Conservation (phyloP, 1,140 invertebrate species). For the Lasioglossum baleicum region DNA sequence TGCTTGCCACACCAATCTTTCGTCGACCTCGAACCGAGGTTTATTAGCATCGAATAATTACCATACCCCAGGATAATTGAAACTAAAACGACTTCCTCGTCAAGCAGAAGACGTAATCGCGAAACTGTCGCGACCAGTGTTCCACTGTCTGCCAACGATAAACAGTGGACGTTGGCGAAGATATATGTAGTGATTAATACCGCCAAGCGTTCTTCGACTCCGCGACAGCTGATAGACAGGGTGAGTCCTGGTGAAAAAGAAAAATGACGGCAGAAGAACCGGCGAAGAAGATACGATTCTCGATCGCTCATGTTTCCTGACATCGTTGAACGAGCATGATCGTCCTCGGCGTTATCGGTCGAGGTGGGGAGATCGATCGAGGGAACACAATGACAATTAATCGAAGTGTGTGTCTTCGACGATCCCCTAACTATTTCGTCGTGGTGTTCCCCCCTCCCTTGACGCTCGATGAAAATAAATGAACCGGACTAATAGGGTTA, state of each 20-base stretch:
- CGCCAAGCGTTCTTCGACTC: not conserved
- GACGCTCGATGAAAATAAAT: conserved; percentile 53
- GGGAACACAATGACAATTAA: conserved; percentile 54
- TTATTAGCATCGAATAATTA: not conserved
- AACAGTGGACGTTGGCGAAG: not conserved
- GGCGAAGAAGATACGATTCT: not conserved
- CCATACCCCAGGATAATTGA: not conserved
- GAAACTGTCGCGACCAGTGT: conserved; percentile 25
- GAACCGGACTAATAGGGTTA: conserved; percentile 46
- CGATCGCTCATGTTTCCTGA: conserved; percentile 41
- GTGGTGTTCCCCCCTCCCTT: not conserved
- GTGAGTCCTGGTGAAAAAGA: not conserved
- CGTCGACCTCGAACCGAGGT: not conserved
- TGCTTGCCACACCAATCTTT: no score
- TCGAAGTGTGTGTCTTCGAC: conserved; percentile 38
- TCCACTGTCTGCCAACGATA: conserved; percentile 20
- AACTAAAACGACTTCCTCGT: not conserved
- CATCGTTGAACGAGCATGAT: conserved; percentile 35
- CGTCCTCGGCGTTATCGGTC: conserved; percentile 25
- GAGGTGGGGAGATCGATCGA: conserved; percentile 47
- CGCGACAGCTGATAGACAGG: conserved; percentile 2
- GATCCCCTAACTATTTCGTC: conserved; percentile 24
- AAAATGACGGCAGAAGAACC: not conserved
- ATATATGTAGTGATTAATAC: conserved; percentile 30
- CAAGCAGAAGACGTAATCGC: conserved; percentile 17